Evolutionary conservation across 1,140 invertebrate genomes (phyloP), one percentile per base, ranked within the genome.

Genomic region (Muscidifurax raptorellus): DNA sequence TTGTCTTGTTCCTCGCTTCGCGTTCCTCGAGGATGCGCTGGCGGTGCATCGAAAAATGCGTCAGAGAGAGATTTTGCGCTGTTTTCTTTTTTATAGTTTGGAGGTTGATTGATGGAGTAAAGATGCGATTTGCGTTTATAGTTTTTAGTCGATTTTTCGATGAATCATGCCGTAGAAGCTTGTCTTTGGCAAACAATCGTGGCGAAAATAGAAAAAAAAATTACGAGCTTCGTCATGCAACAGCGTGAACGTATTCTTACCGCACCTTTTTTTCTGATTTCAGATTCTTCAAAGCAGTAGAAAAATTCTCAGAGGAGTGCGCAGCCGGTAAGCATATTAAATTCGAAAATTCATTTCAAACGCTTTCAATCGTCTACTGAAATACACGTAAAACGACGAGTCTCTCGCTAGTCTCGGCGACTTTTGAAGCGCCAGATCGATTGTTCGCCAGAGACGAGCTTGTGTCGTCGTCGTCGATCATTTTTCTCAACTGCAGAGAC

Each of bases 221-320:
- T 18, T 18, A 18, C 47, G 3, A 52, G 47, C 47, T 52, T 52
- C 13, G 47, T 52, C 47, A 52, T 52, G 18, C 18, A 52, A 40
- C 36, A 18, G n/a, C 52, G 18, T 59, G 5, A 59, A n/a, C 9
- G 28, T 74, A 40, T 30, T 30, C 27, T 15, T 74, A 52, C 9
- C 75, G 59, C 12, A 15, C 12, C 59, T 67, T 80, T 27, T 40
- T 52, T 72, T 72, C 27, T 77, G 52, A 59, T 93, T 94, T 85
- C 91, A 94, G 94, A 87, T 95, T 95, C 88, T 94, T 93, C 88
- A 91, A 92, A 86, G 88, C 91, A 59, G 92, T 95, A 84, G 94
- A 95, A 44, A 88, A 87, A 40, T 93, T 93, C 82, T 86, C 82
- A 85, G 89, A 89, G 25, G 47, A 77, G 7, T 88, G 89, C 36